Base-by-base conservation (phyloP, 2,113 vertebrate genomes). In the Guaruba guarouba region DNA sequence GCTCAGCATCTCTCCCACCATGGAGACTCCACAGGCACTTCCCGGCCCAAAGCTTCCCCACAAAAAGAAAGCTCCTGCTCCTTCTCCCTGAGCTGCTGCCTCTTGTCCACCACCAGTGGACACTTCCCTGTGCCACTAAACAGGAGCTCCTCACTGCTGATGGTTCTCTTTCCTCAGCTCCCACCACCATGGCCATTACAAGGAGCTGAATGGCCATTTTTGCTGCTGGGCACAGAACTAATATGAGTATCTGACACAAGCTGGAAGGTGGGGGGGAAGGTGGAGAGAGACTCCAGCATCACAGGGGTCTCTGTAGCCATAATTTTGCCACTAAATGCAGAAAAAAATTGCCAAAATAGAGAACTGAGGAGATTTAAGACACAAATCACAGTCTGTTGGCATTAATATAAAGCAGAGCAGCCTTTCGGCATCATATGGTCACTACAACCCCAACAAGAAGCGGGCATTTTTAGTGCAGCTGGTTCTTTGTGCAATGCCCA, bases 21-120 rank as follows among this genome's bases (percentile, higher is more conserved):
- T 0, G 0, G 70, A 92, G 27, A 18, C 39, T n/a, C 62, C 28
- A 11, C 0, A 0, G 24, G 19, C 68, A 24, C 20, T 29, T 55
- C 31, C 48, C 75, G 85, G 12, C 44, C 49, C 52, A 57, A 51
- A 33, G 67, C 10, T 55, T 49, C 54, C 43, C 16, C 0, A 1
- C 4, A 6, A 25, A 3, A 1, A 70, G 15, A 51, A 17, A 2
- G 23, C 46, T 68, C 78, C 18, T 25, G 9, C 33, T 82, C 22
- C 82, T 62, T 7, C 46, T 73, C 24, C 67, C 44, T 23, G 24
- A 77, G 20, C 43, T 68, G 57, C 29, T 71, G 71, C 10, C 8
- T 69, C 44, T 43, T 24, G 35, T 14, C 29, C 25, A 11, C 7
- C 1, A 0, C 64, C 74, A 75, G 12, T 0, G 1, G 23, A 44